These are phyloP conservation scores for Myotis findleyi DNA, from an alignment of 2,797 vertebrate genomes.

Conservation along the genomic window DNA sequence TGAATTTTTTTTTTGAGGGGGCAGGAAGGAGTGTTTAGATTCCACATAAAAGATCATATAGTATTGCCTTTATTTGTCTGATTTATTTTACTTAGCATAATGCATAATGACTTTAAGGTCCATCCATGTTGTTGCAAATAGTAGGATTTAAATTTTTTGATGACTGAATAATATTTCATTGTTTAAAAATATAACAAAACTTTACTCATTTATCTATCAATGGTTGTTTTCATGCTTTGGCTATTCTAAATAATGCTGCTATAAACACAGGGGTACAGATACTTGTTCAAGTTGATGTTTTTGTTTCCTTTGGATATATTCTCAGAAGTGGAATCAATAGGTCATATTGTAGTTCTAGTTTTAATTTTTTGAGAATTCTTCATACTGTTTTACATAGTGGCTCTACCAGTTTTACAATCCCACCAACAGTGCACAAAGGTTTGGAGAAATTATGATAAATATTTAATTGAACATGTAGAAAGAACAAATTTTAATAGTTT, in stretches of 20 bases:
- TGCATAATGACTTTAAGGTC: not conserved
- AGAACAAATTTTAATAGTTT: not conserved
- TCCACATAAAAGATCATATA: not conserved
- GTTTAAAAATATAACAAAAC: not conserved
- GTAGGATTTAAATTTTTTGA: not conserved
- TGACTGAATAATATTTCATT: not conserved
- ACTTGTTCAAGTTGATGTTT: not conserved
- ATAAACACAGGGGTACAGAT: not conserved
- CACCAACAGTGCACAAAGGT: not conserved
- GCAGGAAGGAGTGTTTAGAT: not conserved
- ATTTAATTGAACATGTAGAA: not conserved
- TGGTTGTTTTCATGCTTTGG: not conserved
- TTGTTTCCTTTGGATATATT: not conserved
- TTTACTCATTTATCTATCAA: not conserved
- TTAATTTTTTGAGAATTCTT: not conserved
- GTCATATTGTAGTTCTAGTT: not conserved
- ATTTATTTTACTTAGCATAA: not conserved
- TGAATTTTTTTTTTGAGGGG: not conserved
- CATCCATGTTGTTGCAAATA: not conserved
- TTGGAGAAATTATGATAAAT: not conserved
- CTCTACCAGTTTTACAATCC: not conserved
- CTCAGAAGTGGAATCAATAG: not conserved
- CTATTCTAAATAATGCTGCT: not conserved
- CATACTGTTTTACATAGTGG: not conserved
- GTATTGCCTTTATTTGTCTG: not conserved